These are phyloP conservation scores for Oncorhynchus nerka DNA, from an alignment of 2,113 vertebrate genomes.

Conservation along the genomic window DNA sequence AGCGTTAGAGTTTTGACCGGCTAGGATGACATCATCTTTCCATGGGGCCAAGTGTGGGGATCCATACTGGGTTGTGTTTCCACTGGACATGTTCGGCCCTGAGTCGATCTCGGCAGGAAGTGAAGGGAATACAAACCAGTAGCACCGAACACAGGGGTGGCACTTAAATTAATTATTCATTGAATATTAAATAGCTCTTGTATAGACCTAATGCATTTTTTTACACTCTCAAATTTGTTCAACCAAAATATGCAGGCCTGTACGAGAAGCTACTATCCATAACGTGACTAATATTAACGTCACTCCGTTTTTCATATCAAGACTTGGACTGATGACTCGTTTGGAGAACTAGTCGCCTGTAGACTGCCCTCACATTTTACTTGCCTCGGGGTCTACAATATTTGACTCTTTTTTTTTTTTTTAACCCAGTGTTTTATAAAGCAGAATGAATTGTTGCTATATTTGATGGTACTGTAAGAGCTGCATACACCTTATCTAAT, in stretches of 20 bases:
- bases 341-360: neutral
- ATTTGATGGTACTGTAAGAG: too few relatives aligned
- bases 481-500: neutral
- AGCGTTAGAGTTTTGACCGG: conserved; percentile 50
- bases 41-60: conserved; percentile 1
- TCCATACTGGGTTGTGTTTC: conserved; percentile 17
- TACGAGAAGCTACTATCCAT: neutral
- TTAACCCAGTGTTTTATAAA: neutral
- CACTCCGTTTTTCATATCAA: neutral
- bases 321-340: neutral
- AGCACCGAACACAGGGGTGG: conserved; percentile 8
- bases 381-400: too few relatives aligned
- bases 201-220: neutral
- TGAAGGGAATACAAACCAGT: conserved; percentile 43
- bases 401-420: neutral
- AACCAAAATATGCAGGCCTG: neutral
- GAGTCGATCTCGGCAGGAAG: conserved; percentile 57
- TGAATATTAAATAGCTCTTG: conserved; percentile 13
- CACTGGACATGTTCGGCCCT: conserved; percentile 50
- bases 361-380: neutral
- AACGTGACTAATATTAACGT: neutral
- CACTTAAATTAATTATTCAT: conserved; percentile 44
- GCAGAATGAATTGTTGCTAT: neutral
- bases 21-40: conserved; percentile 61
- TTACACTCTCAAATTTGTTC: neutral